A percentile compares a stretch with the other conserved stretches of the same genome.
phyloP scores from a whole-genome alignment of 1,140 invertebrate species.

The Bemisia tabaci region DNA sequence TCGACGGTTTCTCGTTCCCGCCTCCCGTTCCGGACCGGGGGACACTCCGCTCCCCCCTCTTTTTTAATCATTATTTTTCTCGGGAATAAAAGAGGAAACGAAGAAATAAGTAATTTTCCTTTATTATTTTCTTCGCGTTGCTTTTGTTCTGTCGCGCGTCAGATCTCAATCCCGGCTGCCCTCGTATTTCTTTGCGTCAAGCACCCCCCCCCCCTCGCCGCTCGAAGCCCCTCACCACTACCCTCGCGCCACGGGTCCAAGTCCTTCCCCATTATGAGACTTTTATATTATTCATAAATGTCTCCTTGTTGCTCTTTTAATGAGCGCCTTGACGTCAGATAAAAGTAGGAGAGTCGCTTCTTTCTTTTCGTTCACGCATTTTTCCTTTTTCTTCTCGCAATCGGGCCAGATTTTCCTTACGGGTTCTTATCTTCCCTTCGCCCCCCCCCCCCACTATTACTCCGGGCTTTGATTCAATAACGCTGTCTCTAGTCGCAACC shows the following conservation, averaged over 20 bases:
- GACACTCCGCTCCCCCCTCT: not conserved
- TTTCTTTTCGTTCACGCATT: not conserved
- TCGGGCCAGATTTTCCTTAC: not conserved
- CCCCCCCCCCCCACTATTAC: no score
- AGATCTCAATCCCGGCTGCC: not conserved
- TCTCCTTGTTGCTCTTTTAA: not conserved
- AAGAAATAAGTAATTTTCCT: not conserved
- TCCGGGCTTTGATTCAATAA: no score
- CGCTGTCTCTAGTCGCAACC: no score
- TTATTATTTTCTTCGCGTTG: not conserved
- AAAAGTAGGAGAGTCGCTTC: not conserved
- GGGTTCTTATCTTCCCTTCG: not conserved
- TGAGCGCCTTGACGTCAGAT: not conserved
- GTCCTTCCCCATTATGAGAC: not conserved
- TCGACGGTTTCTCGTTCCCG: not conserved
- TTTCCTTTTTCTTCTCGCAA: not conserved
- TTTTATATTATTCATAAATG: constrained; percentile 1
- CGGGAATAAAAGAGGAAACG: not conserved
- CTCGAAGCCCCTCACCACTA: not conserved
- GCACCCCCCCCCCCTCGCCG: not conserved
- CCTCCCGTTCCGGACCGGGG: not conserved
- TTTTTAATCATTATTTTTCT: not conserved
- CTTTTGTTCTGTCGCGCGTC: not conserved
- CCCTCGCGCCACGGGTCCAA: no score
- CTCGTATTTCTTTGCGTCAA: not conserved